Evolutionary conservation across 2,113 vertebrate species (phyloP).

Genomic region (Atherinomorus stipes): DNA sequence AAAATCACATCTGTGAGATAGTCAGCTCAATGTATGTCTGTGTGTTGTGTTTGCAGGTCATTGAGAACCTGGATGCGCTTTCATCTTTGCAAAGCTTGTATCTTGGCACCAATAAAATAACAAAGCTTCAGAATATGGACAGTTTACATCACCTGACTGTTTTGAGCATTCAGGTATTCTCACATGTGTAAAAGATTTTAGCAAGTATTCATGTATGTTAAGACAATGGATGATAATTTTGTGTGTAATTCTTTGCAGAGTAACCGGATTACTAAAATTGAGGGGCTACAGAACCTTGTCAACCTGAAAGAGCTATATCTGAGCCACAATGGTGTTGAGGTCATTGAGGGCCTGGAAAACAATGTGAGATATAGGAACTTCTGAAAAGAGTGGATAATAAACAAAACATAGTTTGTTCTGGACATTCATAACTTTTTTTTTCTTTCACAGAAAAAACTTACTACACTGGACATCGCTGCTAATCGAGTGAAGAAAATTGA

Average conservation of each 20-base stretch:
- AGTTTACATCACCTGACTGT: conserved; percentile 91
- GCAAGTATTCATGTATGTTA: neutral
- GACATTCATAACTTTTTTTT: conserved; percentile 13
- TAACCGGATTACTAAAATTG: conserved; percentile 97
- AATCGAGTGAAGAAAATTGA: conserved; percentile 98
- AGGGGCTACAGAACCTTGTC: conserved; percentile 92
- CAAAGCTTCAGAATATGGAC: conserved; percentile 95
- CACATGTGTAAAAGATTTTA: neutral
- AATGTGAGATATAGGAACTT: conserved; percentile 87
- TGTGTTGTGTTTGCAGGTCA: conserved; percentile 81
- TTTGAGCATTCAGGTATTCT: conserved; percentile 95
- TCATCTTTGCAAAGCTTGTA: conserved; percentile 92
- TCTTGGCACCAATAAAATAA: conserved; percentile 98
- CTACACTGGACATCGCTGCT: conserved; percentile 95
- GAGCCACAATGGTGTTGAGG: conserved; percentile 97
- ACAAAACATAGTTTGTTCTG: neutral
- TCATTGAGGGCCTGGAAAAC: conserved; percentile 97
- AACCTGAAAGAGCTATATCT: conserved; percentile 94
- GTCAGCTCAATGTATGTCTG: neutral
- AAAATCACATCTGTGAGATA: neutral
- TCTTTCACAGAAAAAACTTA: conserved; percentile 92
- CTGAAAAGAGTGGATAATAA: conserved; percentile 3
- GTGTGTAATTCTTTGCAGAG: conserved; percentile 82
- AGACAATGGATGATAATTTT: neutral
- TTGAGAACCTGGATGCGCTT: conserved; percentile 92